Base-by-base conservation (phyloP, 92 coral and sea anemone genomes). In the Paramuricea clavata region DNA sequence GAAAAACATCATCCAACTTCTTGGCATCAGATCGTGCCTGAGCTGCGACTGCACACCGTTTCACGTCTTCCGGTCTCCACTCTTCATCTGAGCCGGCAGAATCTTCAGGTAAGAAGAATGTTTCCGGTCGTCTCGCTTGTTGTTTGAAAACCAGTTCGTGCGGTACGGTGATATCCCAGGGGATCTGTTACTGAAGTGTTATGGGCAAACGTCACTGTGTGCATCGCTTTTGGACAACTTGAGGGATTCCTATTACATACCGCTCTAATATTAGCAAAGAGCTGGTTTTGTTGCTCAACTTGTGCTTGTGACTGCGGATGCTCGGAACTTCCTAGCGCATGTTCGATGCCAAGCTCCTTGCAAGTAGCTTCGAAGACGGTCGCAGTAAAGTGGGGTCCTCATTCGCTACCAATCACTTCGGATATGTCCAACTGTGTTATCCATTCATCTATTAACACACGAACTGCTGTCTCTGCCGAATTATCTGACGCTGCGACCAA, bases 381-480 rank as follows among this genome's bases (percentile, higher is more conserved):
- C 4, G 8, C 57, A 30, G 85, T 52, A 10, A 80, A 80, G 70
- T 80, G 67, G 31, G 71, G 49, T 0, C 85, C 85, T 60, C 59
- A 73, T 6, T 80, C 84, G 22, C 84, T 79, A 32, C 69, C 69
- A 79, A 79, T 62, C 35, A 62, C 35, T 17, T 65, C 67, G 15
- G 77, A 21, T 32, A 42, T 16, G 26, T 70, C 27, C n/a, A 34
- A 42, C 26, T 70, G 25, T 25, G 77, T 70, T 70, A 70, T 70
- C 32, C 54, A 70, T 67, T 67, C 35, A 25, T 67, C 77, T 0
- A 70, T 70, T 16, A 70, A 25, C 77, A 80, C 69, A 5, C 54
- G 2, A 33, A 43, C 70, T 1, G 70, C 70, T 27, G 77, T 71
- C 31, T 71, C 77, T 2, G 77, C 11, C 35, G 76, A 74, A 47